Evolutionary conservation across 2,888 invertebrate genomes (phyloP), one percentile per base, ranked within the genome.

Genomic region (Nymphalis urticae): DNA sequence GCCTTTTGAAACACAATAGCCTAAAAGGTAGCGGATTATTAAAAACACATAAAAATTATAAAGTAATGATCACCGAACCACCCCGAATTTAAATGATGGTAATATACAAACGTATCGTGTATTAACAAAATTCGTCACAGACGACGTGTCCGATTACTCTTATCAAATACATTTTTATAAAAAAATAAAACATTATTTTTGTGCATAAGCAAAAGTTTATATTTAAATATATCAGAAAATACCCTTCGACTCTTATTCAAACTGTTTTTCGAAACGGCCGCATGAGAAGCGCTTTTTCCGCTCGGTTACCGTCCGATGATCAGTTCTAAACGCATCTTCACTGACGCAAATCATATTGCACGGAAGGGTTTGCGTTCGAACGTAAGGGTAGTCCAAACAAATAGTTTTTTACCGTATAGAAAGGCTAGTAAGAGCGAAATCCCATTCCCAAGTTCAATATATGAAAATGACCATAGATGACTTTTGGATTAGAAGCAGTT

Each of bases 331-430:
- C 89, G 90, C 90, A 90, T 90, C 90, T 85, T 84, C 90, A 89
- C 87, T 89, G 91, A 91, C 92, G 92, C 92, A 92, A 92, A 92
- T 92, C 92, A 92, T 91, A 92, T 92, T 90, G 90, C 88, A 85
- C 85, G 85, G 88, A 92, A 92, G 91, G 92, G 91, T 91, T 90
- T 84, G 85, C 82, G 82, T 86, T 87, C 81, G 82, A 85, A 85
- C 86, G 83, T 80, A 83, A 82, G 74, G 75, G 74, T 75, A 73
- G 70, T 71, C 77, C 77, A 75, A 76, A 78, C 77, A 77, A 72
- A 71, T 72, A 71, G 70, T 71, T 70, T 72, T 75, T 73, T 56
- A 24, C 62, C 56, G 32, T 53, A n/a, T 62, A 64, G 47, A 48
- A 54, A 21, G 17, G 58, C 51, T 5, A 54, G 7, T 53, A 58